Percentiles rank a stretch among this genome's conserved stretches.
Conservation (phyloP, 2,888 invertebrate genomes). For the Drosophila subsilvestris region DNA sequence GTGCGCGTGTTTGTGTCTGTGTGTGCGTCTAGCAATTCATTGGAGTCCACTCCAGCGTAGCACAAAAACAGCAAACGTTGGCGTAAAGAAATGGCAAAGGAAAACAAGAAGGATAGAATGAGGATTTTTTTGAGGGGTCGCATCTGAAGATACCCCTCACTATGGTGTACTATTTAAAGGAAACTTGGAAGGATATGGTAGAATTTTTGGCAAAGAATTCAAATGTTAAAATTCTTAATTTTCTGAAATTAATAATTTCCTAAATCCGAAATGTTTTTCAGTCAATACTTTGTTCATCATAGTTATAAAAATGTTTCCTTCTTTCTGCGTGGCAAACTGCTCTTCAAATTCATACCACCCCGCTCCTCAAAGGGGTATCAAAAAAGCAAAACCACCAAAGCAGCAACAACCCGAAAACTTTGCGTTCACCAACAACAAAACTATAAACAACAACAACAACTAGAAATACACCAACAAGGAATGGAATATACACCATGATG, state of each 20-base stretch:
- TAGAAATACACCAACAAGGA: slow-evolving; percentile 19
- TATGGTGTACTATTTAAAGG: no score
- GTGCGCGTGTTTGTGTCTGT: slow-evolving; percentile 8
- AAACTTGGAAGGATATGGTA: no score
- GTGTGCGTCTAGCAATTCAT: slow-evolving; percentile 57
- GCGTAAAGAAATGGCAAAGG: slow-evolving; percentile 38
- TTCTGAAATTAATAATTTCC: no score
- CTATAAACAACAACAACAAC: slow-evolving; percentile 18
- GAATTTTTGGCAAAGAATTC: no score
- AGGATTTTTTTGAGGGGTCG: neutral
- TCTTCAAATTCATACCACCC: neutral
- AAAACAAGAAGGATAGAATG: slow-evolving; percentile 26
- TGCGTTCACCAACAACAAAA: slow-evolving; percentile 33
- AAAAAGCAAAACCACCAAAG: neutral
- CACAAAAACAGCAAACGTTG: slow-evolving; percentile 57
- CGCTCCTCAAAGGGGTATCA: neutral
- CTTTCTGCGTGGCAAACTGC: neutral
- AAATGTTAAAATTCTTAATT: no score
- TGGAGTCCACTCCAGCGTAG: slow-evolving; percentile 44
- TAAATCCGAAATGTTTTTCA: no score
- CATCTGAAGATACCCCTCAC: neutral
- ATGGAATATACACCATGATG: slow-evolving; percentile 9
- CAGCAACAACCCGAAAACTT: slow-evolving; percentile 22
- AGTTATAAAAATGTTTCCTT: neutral
- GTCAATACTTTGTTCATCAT: no score